phyloP scores from a whole-genome alignment of 2,888 invertebrate species.

The Drosophila vallismaia region DNA sequence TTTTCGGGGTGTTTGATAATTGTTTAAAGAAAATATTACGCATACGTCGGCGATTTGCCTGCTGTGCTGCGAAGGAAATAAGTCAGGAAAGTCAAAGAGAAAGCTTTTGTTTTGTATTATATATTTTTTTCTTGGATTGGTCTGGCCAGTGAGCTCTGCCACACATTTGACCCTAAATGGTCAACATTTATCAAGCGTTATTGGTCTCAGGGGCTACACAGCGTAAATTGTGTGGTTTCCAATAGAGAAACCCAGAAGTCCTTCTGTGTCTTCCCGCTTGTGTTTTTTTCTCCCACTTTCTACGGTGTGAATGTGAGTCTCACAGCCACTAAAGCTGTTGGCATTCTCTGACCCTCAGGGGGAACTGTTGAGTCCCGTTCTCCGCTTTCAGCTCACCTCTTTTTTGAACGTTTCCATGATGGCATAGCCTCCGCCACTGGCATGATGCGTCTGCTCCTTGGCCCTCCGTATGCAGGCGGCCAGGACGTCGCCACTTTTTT shows the following conservation, averaged over 20 bases:
- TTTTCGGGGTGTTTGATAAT: conserved; percentile 73
- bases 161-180: conserved; percentile 80
- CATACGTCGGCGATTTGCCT: conserved; percentile 68
- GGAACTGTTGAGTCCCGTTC: background rate
- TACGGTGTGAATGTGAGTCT: conserved; percentile 13
- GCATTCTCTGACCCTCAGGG: conserved; percentile 36
- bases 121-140: conserved; percentile 33
- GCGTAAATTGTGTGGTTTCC: conserved; percentile 81
- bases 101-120: conserved; percentile 16
- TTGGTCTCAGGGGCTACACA: conserved; percentile 79
- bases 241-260: conserved; percentile 65
- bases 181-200: conserved; percentile 81
- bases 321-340: conserved; percentile 25
- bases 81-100: conserved; percentile 63
- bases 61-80: conserved; percentile 44
- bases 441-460: conserved; percentile 56
- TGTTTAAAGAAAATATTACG: conserved; percentile 78
- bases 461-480: conserved; percentile 65
- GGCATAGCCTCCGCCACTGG: conserved; percentile 72
- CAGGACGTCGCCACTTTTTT: conserved; percentile 68
- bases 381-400: conserved; percentile 68
- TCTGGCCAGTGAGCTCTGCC: conserved; percentile 37
- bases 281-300: conserved; percentile 13
- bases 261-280: conserved; percentile 8
- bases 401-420: conserved; percentile 82